Evolutionary conservation across 1,140 invertebrate species (phyloP).

Genomic region (Papilio polyxenes): DNA sequence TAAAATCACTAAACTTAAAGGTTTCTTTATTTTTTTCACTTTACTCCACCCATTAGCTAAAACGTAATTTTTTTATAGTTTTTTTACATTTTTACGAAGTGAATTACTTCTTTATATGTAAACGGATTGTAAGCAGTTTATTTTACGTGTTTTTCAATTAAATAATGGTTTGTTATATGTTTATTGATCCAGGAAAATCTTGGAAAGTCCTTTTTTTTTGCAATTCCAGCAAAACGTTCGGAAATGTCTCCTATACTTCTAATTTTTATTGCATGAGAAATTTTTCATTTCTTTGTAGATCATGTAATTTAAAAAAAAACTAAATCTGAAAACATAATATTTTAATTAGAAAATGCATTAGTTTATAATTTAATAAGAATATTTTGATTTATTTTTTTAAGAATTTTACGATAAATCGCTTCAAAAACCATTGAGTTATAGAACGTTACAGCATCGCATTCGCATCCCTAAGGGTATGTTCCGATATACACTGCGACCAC

Average conservation of each 20-base stretch:
- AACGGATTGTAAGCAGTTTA: background rate
- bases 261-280: background rate
- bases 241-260: background rate
- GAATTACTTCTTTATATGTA: background rate
- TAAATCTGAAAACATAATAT: too few species aligned
- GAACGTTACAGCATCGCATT: background rate
- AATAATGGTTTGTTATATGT: too few species aligned
- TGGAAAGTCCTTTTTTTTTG: background rate
- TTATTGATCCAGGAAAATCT: too few species aligned
- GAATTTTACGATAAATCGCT: background rate
- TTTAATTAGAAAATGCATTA: too few species aligned
- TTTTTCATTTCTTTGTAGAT: background rate
- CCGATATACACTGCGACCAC: too few species aligned
- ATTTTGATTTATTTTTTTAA: too few species aligned
- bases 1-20: too few species aligned
- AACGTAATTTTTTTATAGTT: background rate
- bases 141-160: background rate
- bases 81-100: background rate
- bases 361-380: too few species aligned
- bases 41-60: background rate
- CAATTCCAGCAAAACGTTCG: background rate
- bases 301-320: background rate
- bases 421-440: background rate
- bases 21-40: background rate
- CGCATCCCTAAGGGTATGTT: background rate